Base-by-base conservation (phyloP, 30 jellyfish, hydroid and myxozoan species). In the Catostylus mosaicus region DNA sequence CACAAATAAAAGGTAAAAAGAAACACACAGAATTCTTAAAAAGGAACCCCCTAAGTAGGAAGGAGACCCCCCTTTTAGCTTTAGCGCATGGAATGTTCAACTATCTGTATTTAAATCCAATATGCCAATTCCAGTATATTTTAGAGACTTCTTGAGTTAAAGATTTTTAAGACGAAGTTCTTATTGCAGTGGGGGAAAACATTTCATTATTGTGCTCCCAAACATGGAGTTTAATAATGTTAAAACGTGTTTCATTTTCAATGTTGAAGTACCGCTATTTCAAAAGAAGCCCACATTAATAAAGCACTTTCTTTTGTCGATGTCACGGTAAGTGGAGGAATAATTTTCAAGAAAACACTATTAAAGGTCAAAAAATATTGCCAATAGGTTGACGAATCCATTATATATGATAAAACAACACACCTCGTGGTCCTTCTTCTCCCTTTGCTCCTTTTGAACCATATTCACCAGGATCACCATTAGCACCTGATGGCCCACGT, bases 361-460 rank as follows among this genome's bases (percentile, higher is more conserved):
- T 7, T 40, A 40, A 5, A 40, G 7, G 54, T 5, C 54, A 7
- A 40, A 14, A 14, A n/a, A n/a, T n/a, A 40, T 40, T 5, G 11
- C 54, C 7, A 5, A 14, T 5, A 40, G 7, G 54, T 40, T 5
- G 14, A 40, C 54, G 14, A 14, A 14, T 40, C 54, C 54, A 5
- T 40, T 7, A 40, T 5, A 40, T 40, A 40, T 40, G 54, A 40
- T 40, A 5, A 5, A 14, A 5, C 16, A 24, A 34, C 80, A 26
- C 36, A 78, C 98, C 98, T 36, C 47, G 47, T 7, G 90, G 86
- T 60, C 98, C 98, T 8, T 4, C 38, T 3, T 78, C 90, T 77
- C 98, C 98, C 57, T 78, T 75, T 27, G 37, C 43, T 19, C 98
- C 98, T 22, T 46, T 72, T 0, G 57, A 32, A 5, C 98, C 98